Evolutionary conservation across 2,113 vertebrate genomes (phyloP).

Genomic region (Sorex araneus): DNA sequence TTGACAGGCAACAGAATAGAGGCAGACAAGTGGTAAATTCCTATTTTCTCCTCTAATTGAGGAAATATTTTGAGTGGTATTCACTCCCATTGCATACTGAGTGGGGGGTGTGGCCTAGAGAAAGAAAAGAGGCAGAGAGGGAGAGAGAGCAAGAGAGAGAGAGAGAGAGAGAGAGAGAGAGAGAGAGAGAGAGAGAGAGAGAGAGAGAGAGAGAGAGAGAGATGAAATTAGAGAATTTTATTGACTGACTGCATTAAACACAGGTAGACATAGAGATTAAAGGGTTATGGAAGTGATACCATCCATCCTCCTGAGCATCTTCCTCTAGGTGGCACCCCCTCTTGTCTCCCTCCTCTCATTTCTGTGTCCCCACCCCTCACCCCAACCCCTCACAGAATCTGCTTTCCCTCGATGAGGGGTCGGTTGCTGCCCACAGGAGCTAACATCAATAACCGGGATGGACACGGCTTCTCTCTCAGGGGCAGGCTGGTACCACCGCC

Average conservation of each 20-base stretch:
- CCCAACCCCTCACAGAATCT: neutral
- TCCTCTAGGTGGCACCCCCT: neutral
- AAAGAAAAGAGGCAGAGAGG: neutral
- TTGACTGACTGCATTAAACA: constrained; percentile 10
- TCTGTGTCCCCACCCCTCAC: neutral
- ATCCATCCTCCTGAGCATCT: neutral
- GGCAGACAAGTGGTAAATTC: constrained; percentile 91
- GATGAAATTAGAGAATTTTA: constrained; percentile 65
- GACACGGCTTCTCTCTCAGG: neutral
- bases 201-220: constrained; percentile 47
- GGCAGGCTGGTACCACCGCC: neutral
- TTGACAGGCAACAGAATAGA: constrained; percentile 90
- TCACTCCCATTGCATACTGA: constrained; percentile 85
- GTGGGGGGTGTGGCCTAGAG: constrained; percentile 25
- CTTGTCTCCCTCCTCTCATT: too few relatives aligned
- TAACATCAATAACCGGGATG: neutral
- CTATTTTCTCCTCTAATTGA: constrained; percentile 89
- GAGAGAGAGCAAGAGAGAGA: constrained; percentile 38
- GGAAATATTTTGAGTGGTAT: constrained; percentile 90
- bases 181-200: constrained; percentile 49
- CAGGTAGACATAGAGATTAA: neutral
- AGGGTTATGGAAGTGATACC: neutral
- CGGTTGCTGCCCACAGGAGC: neutral
- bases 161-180: constrained; percentile 54
- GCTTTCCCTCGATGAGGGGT: neutral